Evolutionary conservation across 1,140 invertebrate species (phyloP), one percentile per base, ranked within the genome.

Genomic region (Centruroides sculpturatus): DNA sequence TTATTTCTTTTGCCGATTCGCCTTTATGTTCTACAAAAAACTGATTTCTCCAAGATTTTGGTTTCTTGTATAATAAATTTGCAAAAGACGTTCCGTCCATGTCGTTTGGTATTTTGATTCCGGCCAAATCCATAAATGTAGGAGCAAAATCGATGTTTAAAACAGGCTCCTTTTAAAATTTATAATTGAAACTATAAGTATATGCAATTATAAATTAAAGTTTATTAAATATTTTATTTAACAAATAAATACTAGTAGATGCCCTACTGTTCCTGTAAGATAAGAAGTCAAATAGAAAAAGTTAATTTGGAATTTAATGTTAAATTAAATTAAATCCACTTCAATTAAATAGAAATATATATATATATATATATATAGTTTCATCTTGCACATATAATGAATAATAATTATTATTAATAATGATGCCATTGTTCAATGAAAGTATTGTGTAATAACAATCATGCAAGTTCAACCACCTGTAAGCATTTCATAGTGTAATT

Each of bases 131-230:
- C 69, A 98, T 74, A 71, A 98, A 91, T 1, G 95, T 98, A 23
- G 95, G 93, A 8, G 93, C 93, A 70, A 99, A 74, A 74, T 99
- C 95, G 62, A 98, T 87, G 75, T 98, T 98, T 58, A 92, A 74
- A 49, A 95, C 90, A 68, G 94, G 85, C 70, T 97, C 88, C 69
- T 90, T 84, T 41, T 41, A 41, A 41, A 41, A 41, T 23, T 23
- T 59, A 96, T 82, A 60, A 84, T 86, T 74, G 41, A 79, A 75
- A 65, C 57, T 23, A 23, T 23, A 23, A 23, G 23, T 35, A 12
- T 12, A 23, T 23, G 23, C 23, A 23, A 23, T 23, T 23, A 23
- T 23, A 23, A 23, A 23, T 23, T 23, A 23, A 23, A 23, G 23
- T 23, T 23, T 23, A 23, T 23, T 23, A 23, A 23, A 23, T 23